These are phyloP conservation scores for Macrotis lagotis DNA, from an alignment of 2,113 vertebrate genomes.

Conservation along the genomic window DNA sequence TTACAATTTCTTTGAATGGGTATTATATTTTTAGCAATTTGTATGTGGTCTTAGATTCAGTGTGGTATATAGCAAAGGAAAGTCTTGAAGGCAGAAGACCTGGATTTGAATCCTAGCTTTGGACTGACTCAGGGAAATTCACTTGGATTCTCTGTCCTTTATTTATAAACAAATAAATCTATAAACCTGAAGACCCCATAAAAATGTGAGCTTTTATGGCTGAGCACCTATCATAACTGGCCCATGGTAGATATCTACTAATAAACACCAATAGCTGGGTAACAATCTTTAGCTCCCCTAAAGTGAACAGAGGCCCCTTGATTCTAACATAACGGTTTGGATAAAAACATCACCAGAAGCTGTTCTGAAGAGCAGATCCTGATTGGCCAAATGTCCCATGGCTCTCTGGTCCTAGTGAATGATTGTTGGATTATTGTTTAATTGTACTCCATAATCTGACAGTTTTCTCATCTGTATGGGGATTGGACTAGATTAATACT, in stretches of 20 bases:
- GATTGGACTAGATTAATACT: not conserved
- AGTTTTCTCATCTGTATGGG: not conserved
- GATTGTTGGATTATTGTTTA: not conserved
- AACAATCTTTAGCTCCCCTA: not conserved
- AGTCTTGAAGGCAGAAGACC: not conserved
- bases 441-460: not conserved
- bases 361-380: constrained; percentile 2
- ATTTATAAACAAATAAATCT: not conserved
- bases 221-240: not conserved
- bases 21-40: not conserved
- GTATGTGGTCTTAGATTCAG: not conserved
- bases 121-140: not conserved
- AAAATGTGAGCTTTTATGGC: not conserved
- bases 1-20: not conserved
- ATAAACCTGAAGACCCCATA: not conserved
- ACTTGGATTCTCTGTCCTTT: not conserved
- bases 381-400: constrained; percentile 53
- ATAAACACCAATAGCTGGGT: constrained; percentile 67
- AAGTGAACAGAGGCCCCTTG: not conserved
- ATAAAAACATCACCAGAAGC: constrained; percentile 18
- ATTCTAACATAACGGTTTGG: not conserved
- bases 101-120: not conserved
- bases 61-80: not conserved
- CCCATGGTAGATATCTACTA: not conserved
- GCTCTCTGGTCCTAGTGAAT: not conserved